These are phyloP conservation scores for Uloborus diversus DNA, from an alignment of 1,140 invertebrate genomes.

Conservation along the genomic window DNA sequence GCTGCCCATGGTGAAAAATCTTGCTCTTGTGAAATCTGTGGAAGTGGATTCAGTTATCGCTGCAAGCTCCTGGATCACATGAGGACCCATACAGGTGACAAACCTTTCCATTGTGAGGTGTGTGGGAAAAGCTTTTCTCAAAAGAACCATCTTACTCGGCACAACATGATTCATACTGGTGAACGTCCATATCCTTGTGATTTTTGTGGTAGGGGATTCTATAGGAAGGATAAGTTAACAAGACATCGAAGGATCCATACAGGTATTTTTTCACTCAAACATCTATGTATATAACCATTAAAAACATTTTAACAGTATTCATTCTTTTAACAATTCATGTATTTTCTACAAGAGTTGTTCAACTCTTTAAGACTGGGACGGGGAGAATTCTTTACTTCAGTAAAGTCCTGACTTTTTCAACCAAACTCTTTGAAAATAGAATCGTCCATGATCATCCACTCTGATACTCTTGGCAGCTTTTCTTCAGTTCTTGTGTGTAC, in stretches of 20 bases:
- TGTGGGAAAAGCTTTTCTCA: conserved; percentile 61
- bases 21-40: conserved; percentile 60
- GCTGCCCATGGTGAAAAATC: conserved; percentile 55
- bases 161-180: conserved; percentile 80
- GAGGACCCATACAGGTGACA: conserved; percentile 61
- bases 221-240: conserved; percentile 84
- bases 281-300: background rate
- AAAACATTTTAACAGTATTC: background rate
- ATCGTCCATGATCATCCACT: too few species aligned
- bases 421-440: too few species aligned
- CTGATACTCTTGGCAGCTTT: too few species aligned
- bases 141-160: conserved; percentile 61
- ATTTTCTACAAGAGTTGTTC: too few species aligned
- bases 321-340: background rate
- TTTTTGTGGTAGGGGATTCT: conserved; percentile 84
- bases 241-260: conserved; percentile 85
- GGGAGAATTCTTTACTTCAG: too few species aligned
- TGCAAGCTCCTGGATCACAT: conserved; percentile 62
- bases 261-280: conserved; percentile 29
- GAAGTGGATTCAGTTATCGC: conserved; percentile 61
- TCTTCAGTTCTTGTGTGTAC: too few species aligned
- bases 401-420: too few species aligned
- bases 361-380: too few species aligned
- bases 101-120: conserved; percentile 61
- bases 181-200: conserved; percentile 90